Percentiles rank a stretch among this genome's conserved stretches.
phyloP scores from a whole-genome alignment of 1,140 invertebrate species.

The Apis florea region DNA sequence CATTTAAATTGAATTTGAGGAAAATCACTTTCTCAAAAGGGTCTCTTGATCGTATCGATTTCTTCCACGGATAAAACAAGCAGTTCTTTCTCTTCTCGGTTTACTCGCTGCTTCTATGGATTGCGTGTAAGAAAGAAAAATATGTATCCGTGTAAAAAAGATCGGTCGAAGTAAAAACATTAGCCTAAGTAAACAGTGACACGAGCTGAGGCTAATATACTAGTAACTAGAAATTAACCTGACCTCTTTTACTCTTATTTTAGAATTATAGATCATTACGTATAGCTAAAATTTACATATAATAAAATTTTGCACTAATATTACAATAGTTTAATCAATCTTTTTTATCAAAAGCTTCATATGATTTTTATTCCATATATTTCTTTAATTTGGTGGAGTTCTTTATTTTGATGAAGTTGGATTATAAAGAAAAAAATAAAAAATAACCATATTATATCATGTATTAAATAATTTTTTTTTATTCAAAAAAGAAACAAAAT shows the following conservation, averaged over 20 bases:
- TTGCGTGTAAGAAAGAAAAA: neutral
- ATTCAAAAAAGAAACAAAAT: neutral
- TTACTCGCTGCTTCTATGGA: slow-evolving; percentile 23
- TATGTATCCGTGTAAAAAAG: neutral
- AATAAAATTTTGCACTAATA: neutral
- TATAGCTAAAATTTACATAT: neutral
- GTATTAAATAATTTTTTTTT: slow-evolving; percentile 1
- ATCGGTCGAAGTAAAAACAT: slow-evolving; percentile 3
- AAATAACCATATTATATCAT: neutral
- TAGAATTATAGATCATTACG: neutral
- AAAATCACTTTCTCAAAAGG: neutral
- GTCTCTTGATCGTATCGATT: slow-evolving; percentile 54
- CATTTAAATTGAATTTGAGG: neutral
- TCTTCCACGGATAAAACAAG: slow-evolving; percentile 56
- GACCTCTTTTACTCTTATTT: neutral
- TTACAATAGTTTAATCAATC: neutral
- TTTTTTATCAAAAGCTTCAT: neutral
- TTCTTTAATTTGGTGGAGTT: neutral
- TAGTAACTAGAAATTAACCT: neutral
- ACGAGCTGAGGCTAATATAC: slow-evolving; percentile 12
- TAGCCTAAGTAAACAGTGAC: slow-evolving; percentile 59
- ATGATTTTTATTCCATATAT: neutral
- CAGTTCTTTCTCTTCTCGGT: slow-evolving; percentile 51
- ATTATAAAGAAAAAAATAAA: neutral
- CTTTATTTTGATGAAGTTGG: neutral